Evolutionary conservation across 1,140 invertebrate genomes (phyloP).

Genomic region (Ceratina calcarata): DNA sequence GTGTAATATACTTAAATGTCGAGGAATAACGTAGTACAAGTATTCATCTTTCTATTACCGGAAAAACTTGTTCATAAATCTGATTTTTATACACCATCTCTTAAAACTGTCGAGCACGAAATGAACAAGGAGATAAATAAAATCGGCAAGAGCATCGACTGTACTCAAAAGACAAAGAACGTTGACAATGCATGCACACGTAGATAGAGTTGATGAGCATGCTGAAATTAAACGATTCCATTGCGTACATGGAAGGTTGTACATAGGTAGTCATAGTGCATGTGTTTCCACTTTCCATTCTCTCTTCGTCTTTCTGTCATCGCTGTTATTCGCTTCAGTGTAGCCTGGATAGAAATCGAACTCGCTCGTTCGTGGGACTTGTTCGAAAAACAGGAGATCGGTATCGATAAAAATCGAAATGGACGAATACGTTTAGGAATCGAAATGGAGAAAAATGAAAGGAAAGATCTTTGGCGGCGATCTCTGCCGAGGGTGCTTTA

Average conservation of each 20-base stretch:
- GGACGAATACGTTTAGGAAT: constrained; percentile 15
- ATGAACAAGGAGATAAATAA: background rate
- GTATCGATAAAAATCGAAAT: background rate
- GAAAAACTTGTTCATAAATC: too few species aligned
- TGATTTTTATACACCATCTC: background rate
- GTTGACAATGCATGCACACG: constrained; percentile 39
- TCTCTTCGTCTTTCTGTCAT: background rate
- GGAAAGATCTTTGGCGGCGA: background rate
- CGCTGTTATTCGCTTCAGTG: constrained; percentile 19
- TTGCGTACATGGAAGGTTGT: constrained; percentile 9
- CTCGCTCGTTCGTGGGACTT: background rate
- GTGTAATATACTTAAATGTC: too few species aligned
- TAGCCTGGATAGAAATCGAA: background rate
- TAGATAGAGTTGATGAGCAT: constrained; percentile 37
- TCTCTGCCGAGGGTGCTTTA: constrained; percentile 46
- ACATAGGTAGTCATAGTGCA: constrained; percentile 18
- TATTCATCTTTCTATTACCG: too few species aligned
- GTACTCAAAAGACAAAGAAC: background rate
- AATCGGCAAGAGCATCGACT: constrained; percentile 2
- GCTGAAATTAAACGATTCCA: constrained; percentile 38
- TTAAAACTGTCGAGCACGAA: background rate
- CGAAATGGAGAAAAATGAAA: constrained; percentile 20
- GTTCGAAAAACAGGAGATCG: background rate
- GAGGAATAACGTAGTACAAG: too few species aligned
- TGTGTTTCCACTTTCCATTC: background rate